These are phyloP conservation scores for Meteorus colon DNA, from an alignment of 2,888 invertebrate genomes.

Conservation along the genomic window DNA sequence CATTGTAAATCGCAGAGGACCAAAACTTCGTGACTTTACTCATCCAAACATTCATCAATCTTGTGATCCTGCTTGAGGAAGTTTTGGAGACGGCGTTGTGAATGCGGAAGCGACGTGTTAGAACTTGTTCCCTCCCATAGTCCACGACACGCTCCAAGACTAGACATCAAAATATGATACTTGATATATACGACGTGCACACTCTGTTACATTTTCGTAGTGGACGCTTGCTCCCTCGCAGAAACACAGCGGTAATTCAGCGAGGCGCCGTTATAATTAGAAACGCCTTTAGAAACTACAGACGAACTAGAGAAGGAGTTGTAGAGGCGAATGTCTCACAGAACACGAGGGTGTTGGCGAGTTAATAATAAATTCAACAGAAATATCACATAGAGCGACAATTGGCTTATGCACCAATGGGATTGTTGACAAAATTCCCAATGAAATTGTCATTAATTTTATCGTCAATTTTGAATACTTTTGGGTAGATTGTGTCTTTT, in stretches of 20 bases:
- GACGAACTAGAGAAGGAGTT: constrained; percentile 36
- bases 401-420: constrained; percentile 33
- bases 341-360: constrained; percentile 36
- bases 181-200: constrained; percentile 13
- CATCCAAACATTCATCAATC: background rate
- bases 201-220: constrained; percentile 18
- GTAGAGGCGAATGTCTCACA: constrained; percentile 36
- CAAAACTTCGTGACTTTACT: background rate
- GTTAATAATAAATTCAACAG: constrained; percentile 41
- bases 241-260: constrained; percentile 45
- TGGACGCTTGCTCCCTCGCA: constrained; percentile 37
- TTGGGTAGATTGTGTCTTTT: too few relatives aligned
- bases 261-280: constrained; percentile 51
- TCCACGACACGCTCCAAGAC: constrained; percentile 12
- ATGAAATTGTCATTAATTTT: constrained; percentile 8
- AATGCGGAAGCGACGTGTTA: constrained; percentile 44
- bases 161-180: constrained; percentile 35
- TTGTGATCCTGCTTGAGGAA: background rate
- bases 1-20: background rate
- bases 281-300: constrained; percentile 44
- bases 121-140: constrained; percentile 14
- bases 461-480: background rate
- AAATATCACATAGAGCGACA: constrained; percentile 35
- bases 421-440: constrained; percentile 18
- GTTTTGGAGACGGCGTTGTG: constrained; percentile 25